These are phyloP conservation scores for Platalea minor DNA, from an alignment of 2,797 vertebrate species.

Conservation along the genomic window DNA sequence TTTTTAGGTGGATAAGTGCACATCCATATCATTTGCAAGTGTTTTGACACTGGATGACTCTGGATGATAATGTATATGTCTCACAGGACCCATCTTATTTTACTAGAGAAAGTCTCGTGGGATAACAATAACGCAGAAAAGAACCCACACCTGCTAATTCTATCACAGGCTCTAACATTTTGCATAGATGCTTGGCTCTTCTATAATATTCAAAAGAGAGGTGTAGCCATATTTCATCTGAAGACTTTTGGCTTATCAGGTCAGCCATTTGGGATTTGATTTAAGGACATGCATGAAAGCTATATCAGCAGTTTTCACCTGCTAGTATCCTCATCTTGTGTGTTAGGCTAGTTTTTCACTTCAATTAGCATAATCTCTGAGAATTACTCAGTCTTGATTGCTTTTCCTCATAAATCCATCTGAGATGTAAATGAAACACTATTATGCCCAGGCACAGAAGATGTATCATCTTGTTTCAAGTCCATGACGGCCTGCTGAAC, in stretches of 20 bases:
- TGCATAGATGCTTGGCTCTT: background rate
- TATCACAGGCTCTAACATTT: background rate
- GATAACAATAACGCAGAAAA: background rate
- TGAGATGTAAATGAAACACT: background rate
- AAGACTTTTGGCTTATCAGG: background rate
- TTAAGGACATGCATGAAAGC: background rate
- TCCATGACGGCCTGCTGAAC: background rate
- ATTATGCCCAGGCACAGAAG: background rate
- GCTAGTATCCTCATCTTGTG: background rate
- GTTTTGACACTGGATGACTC: background rate
- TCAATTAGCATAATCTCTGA: background rate
- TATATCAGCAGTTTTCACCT: background rate
- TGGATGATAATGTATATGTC: background rate
- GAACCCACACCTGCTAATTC: background rate
- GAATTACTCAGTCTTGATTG: background rate
- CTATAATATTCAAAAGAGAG: background rate
- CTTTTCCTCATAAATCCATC: background rate
- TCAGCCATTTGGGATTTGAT: background rate
- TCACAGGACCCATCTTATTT: background rate
- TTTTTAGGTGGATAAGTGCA: no score
- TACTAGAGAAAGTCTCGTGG: background rate
- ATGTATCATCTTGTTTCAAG: background rate
- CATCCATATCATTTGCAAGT: background rate
- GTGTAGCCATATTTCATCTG: background rate
- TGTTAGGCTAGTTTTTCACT: background rate